Conservation (phyloP, 2,888 invertebrate species). For the Cerastis rubricosa region DNA sequence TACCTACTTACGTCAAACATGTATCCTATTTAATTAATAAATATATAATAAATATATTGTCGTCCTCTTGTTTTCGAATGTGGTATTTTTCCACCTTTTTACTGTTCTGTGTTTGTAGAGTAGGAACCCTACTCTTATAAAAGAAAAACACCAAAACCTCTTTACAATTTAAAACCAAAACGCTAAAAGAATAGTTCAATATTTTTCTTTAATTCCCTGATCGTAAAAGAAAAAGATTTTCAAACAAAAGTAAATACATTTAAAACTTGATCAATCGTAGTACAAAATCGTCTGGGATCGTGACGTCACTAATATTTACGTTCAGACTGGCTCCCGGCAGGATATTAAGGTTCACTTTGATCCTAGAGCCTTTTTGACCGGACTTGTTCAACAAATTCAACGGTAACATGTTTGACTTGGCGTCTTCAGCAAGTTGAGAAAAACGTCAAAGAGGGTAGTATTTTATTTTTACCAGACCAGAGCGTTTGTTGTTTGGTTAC, state of each 20-base stretch:
- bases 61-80: neutral
- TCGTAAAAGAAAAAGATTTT: constrained; percentile 30
- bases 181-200: constrained; percentile 17
- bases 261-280: constrained; percentile 44
- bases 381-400: constrained; percentile 75
- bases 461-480: constrained; percentile 2
- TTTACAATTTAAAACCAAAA: constrained; percentile 18
- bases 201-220: constrained; percentile 51
- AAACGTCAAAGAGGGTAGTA: constrained; percentile 11
- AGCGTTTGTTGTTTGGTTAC: neutral
- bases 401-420: constrained; percentile 74
- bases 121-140: neutral
- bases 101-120: neutral
- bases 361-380: constrained; percentile 77
- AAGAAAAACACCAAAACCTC: neutral
- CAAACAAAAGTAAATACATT: constrained; percentile 53
- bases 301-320: constrained; percentile 76
- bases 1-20: neutral
- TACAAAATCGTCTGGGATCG: constrained; percentile 62
- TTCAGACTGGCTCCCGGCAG: constrained; percentile 68
- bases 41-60: neutral
- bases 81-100: neutral
- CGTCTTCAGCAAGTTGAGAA: constrained; percentile 63
- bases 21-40: neutral
- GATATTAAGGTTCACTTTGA: constrained; percentile 77